Base-by-base conservation (phyloP, 1,140 invertebrate genomes). In the Anastatus disparis region DNA sequence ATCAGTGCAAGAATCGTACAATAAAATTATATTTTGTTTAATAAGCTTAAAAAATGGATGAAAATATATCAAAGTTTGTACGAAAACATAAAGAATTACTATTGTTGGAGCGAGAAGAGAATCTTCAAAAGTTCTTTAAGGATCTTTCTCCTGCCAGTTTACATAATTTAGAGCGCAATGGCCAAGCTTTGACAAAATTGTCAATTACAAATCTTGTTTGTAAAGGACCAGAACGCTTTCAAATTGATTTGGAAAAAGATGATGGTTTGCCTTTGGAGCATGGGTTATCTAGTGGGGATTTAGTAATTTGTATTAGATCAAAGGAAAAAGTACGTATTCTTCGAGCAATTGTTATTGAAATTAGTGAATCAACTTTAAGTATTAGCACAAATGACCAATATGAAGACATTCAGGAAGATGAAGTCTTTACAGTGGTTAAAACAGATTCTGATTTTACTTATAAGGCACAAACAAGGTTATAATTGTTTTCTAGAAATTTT, bases 371-470 rank as follows among this genome's bases (percentile, higher is more conserved):
- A 42, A 73, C 70, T 42, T 42, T 79, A 17, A 77, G 72, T n/a
- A 58, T 80, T 35, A 64, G 70, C 63, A 67, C 72, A 3, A 76
- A 75, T 71, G 66, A 76, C 9, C 55, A 61, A 48, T 77, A 74
- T 61, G 70, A 77, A 24, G 55, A 77, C 55, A 24, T 77, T 42
- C 26, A 75, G 35, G 78, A 80, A 42, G 76, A 76, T 22, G 75
- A 80, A 70, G 31, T 17, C 8, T 76, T 73, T 71, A 61, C 71
- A 24, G 20, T 80, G n/a, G 68, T 78, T 9, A 79, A 80, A 76
- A 75, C 76, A 27, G 77, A 80, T 58, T 80, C 79, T 26, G 77
- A 79, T 68, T 70, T 74, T 24, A 80, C 79, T 17, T 80, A 79
- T 35, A 78, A 73, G 52, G 61, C 44, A 64, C 79, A 80, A 73